Evolutionary conservation across 2,797 vertebrate genomes (phyloP), one percentile per base, ranked within the genome.

Genomic region (Pelochelys cantorii): DNA sequence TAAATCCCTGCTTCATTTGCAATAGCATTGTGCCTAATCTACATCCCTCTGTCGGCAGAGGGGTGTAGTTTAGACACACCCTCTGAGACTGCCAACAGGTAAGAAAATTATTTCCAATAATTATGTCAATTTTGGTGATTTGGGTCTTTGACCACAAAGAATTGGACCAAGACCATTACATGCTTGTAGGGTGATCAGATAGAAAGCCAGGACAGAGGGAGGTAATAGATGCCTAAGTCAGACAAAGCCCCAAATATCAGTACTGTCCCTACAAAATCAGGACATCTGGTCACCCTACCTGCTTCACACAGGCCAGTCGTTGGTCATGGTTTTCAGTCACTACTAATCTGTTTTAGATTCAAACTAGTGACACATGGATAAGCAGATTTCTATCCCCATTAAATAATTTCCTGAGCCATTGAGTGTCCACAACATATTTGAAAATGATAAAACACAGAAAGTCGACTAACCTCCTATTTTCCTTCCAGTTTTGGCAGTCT

Each of bases 381-480:
- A 0, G 1, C 34, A 42, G 74, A 78, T 95, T 90, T 95, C 81
- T 92, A 37, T 23, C 48, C 93, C 78, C 94, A 87, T 84, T 62
- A 91, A 86, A 52, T 1, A 7, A 52, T 11, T 7, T 92, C 93
- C 89, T 57, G 82, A 88, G 87, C 52, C 14, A 77, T 11, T 7
- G 34, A 57, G 55, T 1, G 2, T 22, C 93, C 0, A 0, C 14
- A 75, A 88, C 34, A 62, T 75, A 86, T 75, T 93, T 95, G 89
- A 48, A 96, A 94, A 92, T 81, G 81, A 87, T 83, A 94, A 89
- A 97, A 86, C 84, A 92, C 86, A 25, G 57, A 94, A 94, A 80
- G 75, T 86, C 80, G 91, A 94, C 96, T 89, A 81, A 81, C 78
- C 94, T 77, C 85, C 88, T 91, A 55, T 82, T 95, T 85, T 89